Conservation (phyloP, 2,797 vertebrate species). For the Micropoecilia bifurca region DNA sequence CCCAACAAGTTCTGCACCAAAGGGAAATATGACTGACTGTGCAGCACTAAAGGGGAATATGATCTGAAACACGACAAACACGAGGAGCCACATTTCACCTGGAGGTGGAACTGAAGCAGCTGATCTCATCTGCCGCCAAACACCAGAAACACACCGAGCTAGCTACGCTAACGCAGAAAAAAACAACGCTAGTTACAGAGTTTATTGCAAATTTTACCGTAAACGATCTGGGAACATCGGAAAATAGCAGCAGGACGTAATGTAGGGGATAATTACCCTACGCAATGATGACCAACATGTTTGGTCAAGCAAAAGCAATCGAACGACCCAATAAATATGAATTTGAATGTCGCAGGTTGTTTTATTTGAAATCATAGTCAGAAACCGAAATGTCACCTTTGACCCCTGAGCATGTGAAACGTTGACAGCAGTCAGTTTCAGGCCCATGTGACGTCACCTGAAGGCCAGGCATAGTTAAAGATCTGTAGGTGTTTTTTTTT, state of each 20-base stretch:
- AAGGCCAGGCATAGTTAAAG: neutral
- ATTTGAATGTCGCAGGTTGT: too few relatives aligned
- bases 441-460: neutral
- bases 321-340: too few relatives aligned
- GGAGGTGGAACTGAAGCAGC: neutral
- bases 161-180: neutral
- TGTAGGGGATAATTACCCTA: neutral
- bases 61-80: neutral
- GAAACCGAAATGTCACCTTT: neutral
- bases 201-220: neutral
- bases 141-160: neutral
- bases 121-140: neutral
- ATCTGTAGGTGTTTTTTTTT: neutral
- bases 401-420: neutral
- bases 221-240: neutral
- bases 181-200: neutral
- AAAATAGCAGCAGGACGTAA: neutral
- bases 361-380: neutral
- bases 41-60: neutral
- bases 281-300: neutral
- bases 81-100: neutral
- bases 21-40: neutral
- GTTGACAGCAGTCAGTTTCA: too few relatives aligned
- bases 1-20: neutral
- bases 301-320: neutral